Evolutionary conservation across 1,140 invertebrate genomes (phyloP).

Genomic region (Bathynomus jamesi): DNA sequence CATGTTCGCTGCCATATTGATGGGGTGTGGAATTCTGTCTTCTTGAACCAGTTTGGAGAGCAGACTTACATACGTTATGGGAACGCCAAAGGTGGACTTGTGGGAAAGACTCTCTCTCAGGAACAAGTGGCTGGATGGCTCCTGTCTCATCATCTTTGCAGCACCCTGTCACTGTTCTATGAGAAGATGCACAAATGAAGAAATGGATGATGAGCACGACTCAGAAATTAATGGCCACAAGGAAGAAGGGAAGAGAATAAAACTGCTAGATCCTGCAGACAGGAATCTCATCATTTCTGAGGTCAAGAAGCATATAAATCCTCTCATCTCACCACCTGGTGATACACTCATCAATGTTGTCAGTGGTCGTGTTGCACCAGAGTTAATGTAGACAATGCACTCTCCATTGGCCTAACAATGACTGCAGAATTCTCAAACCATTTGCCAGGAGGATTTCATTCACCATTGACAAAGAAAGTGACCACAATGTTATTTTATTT

Average conservation of each 20-base stretch:
- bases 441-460: too few relatives aligned
- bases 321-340: background rate
- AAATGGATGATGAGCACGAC: background rate
- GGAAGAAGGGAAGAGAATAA: background rate
- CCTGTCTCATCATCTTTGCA: constrained; percentile 1
- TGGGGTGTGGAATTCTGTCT: background rate
- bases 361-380: too few relatives aligned
- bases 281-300: background rate
- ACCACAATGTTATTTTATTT: too few relatives aligned
- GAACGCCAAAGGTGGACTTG: constrained; percentile 1
- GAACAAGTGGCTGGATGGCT: background rate
- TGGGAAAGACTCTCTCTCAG: background rate
- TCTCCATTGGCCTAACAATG: too few relatives aligned
- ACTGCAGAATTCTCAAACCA: too few relatives aligned
- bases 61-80: background rate
- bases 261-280: background rate
- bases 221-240: background rate
- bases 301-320: background rate
- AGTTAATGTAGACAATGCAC: too few relatives aligned
- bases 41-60: background rate
- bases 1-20: background rate
- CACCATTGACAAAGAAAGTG: too few relatives aligned
- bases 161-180: background rate
- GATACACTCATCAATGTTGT: too few relatives aligned
- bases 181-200: background rate